Evolutionary conservation across 1,140 invertebrate genomes (phyloP), one percentile per base, ranked within the genome.

Genomic region (Bombus polaris): DNA sequence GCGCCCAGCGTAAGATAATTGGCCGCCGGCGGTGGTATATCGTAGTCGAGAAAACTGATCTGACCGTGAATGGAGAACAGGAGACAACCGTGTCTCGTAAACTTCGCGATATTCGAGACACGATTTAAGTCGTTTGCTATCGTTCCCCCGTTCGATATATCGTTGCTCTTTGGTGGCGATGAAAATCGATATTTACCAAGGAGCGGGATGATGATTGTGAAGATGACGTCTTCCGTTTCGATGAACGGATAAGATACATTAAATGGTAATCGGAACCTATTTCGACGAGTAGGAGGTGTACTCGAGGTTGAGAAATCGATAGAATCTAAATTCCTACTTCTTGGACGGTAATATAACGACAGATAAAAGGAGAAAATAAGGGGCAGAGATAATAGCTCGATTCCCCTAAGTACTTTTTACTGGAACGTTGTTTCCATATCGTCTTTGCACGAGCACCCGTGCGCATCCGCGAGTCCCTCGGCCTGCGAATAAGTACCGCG

Each of bases 241-340:
- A 78, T 28, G 37, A 4, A 74, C 32, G 13, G 32, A 70, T 57
- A 81, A 59, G 8, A 53, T 35, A 37, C 22, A 65, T 66, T 39
- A 70, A 71, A 70, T 39, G 28, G 37, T 15, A 39, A 72, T 72
- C 32, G 37, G 57, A 81, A n/a, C 28, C 9, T 47, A n/a, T 81
- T 71, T 53, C 8, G 28, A 81, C 47, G 65, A 28, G 44, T 32
- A 13, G 6, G 18, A 59, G 25, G 28, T 9, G 25, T 57, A 42
- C 57, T 42, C 32, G 68, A 83, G 22, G 25, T 79, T 62, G 66
- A 79, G 82, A 79, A 59, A 79, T 32, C 75, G 22, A 66, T 47
- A 2, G 80, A 18, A 25, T 42, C 80, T 65, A 77, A 65, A 89
- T 86, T 89, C 62, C 87, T 70, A 62, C 6, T 70, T 83, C 8